phyloP scores from a whole-genome alignment of 2,113 vertebrate genomes.

The Tragelaphus scriptus region DNA sequence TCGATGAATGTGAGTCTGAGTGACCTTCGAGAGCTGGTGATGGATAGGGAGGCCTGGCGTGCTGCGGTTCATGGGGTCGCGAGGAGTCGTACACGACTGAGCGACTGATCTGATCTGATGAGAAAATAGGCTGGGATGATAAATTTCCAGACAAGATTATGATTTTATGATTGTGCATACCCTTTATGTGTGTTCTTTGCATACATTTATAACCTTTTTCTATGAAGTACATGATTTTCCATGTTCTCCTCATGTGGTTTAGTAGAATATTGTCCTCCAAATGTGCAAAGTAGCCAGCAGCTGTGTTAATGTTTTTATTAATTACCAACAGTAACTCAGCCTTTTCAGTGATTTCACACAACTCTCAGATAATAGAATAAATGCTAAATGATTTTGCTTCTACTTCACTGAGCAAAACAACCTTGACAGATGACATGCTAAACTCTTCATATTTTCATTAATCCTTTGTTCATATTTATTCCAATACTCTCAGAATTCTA shows the following conservation, averaged over 20 bases:
- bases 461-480: slow-evolving; percentile 27
- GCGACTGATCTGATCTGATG: no score
- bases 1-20: no score
- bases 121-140: no score
- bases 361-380: background rate
- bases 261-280: background rate
- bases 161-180: background rate
- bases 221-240: background rate
- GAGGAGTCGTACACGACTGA: no score
- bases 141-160: background rate
- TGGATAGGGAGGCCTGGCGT: no score
- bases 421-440: slow-evolving; percentile 8
- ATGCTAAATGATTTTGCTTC: slow-evolving; percentile 51
- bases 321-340: background rate
- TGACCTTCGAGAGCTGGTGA: no score
- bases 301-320: background rate
- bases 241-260: background rate
- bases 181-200: background rate
- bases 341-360: background rate
- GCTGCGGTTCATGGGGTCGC: no score
- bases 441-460: slow-evolving; percentile 18
- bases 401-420: slow-evolving; percentile 38
- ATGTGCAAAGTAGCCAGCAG: background rate
- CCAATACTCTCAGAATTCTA: slow-evolving; percentile 24
- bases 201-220: background rate